Evolutionary conservation across 2,888 invertebrate species (phyloP), one percentile per base, ranked within the genome.

Genomic region (Diogma glabrata): DNA sequence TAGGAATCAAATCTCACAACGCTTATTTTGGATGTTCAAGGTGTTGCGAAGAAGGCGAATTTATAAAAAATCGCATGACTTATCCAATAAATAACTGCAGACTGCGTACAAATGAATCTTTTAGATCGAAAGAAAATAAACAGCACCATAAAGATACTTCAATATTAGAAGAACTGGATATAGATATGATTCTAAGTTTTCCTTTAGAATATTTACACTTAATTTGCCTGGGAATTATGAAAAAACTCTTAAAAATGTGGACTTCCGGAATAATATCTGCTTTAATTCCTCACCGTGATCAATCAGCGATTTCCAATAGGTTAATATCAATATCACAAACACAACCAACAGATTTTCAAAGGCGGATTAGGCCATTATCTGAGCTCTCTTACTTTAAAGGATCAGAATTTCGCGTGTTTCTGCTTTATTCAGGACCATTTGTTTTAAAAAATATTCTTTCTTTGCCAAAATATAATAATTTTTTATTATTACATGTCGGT

Each of bases 311-410:
- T 9, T 38, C 38, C 8, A 22, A 20, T 22, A 9, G 3, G 1
- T 38, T 49, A 23, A 23, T n/a, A 5, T 12, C 6, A 5, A 12
- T 28, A 28, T 28, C 28, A 9, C 28, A 12, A 28, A 28, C 28
- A 28, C 49, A 49, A 36, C 40, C 49, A 14, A 36, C 26, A 9
- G 40, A 49, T 26, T 49, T 49, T 20, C 19, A 49, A 9, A 22
- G 49, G 10, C 36, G 33, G 38, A 4, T 49, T 24, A 22, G 49
- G 12, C 3, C 24, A 7, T 10, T 49, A n/a, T n/a, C 9, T 14
- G 4, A 49, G 4, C 24, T 49, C 1, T 26, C 28, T n/a, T 36
- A 49, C 23, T 49, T 36, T 24, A 49, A 49, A 16, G 38, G 38
- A 14, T 14, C 49, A 8, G 49, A 49, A n/a, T 49, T 38, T 14